Conservation (phyloP, 2,888 invertebrate species). For the Plebejus melissa region DNA sequence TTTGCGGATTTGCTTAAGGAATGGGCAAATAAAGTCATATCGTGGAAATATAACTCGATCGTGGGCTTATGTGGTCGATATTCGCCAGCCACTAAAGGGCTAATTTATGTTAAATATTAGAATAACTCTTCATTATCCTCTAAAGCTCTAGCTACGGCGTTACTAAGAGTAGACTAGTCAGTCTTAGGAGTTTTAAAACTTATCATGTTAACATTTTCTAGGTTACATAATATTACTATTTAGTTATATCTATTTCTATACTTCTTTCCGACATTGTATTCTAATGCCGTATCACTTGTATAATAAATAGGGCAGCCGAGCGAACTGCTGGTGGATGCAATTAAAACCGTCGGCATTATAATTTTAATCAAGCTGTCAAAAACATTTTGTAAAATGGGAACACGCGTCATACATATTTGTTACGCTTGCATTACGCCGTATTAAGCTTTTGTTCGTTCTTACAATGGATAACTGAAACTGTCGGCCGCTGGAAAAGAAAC, state of each 20-base stretch:
- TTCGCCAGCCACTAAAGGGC: not conserved
- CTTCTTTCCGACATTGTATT: not conserved
- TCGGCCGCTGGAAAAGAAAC: conserved; percentile 66
- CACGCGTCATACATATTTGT: conserved; percentile 23
- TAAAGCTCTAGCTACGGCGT: not conserved
- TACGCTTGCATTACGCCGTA: conserved; percentile 34
- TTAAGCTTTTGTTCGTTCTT: conserved; percentile 61
- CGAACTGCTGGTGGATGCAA: not conserved
- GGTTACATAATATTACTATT: no score
- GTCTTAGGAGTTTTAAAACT: no score
- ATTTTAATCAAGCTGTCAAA: conserved; percentile 15
- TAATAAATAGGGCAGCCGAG: not conserved
- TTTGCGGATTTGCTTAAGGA: conserved; percentile 30
- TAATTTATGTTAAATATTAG: conserved; percentile 2
- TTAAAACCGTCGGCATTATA: not conserved
- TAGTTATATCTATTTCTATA: not conserved
- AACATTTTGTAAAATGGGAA: conserved; percentile 16
- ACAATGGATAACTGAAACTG: conserved; percentile 67
- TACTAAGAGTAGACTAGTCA: not conserved
- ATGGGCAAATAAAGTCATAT: conserved; percentile 30
- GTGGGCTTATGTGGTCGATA: conserved; percentile 10
- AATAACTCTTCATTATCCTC: not conserved
- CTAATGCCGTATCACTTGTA: not conserved
- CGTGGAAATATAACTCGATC: conserved; percentile 26
- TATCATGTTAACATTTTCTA: no score